phyloP scores from a whole-genome alignment of 2,113 vertebrate genomes.

The Micronycteris hirsuta region DNA sequence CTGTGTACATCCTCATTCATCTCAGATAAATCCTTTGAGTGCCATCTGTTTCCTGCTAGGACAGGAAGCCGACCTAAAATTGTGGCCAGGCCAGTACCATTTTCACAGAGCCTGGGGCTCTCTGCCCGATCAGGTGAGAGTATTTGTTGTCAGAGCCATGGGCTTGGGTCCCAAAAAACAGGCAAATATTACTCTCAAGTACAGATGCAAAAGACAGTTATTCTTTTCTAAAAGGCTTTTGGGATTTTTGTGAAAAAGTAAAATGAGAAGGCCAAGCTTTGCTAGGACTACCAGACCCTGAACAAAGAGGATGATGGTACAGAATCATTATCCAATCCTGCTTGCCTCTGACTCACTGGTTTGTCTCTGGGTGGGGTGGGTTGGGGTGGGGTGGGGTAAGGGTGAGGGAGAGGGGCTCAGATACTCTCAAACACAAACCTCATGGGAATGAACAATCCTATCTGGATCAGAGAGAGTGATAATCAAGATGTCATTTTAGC shows the following conservation, averaged over 20 bases:
- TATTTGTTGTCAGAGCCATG: background rate
- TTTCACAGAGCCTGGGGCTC: background rate
- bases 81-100: background rate
- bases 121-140: background rate
- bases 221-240: background rate
- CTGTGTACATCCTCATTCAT: background rate
- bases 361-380: background rate
- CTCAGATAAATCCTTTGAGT: background rate
- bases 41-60: background rate
- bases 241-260: background rate
- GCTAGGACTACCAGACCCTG: background rate
- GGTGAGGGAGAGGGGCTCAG: background rate
- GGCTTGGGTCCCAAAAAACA: background rate
- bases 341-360: background rate
- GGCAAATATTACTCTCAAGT: background rate
- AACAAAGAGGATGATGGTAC: background rate
- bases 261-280: background rate
- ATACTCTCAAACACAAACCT: background rate
- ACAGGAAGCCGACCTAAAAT: background rate
- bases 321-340: background rate
- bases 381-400: no score
- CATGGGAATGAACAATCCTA: background rate
- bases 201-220: background rate
- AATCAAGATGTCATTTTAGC: background rate
- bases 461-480: background rate